Evolutionary conservation across 2,888 invertebrate genomes (phyloP).

Genomic region (Icerya purchasi): DNA sequence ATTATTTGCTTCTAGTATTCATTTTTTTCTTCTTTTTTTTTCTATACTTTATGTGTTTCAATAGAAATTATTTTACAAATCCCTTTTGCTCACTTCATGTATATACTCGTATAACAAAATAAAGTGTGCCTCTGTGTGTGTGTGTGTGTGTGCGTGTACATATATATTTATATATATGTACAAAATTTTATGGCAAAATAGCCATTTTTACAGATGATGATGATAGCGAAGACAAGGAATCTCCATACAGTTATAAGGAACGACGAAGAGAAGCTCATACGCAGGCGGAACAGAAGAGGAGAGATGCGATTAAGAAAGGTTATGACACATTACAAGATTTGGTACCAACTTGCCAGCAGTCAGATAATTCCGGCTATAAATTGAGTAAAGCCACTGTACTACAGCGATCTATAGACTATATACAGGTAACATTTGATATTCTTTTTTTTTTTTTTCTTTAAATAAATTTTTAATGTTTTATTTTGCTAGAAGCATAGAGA

Average conservation of each 20-base stretch:
- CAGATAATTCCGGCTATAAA: conserved; percentile 78
- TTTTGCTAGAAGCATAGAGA: neutral
- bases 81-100: no score
- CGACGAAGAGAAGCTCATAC: conserved; percentile 85
- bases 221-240: conserved; percentile 33
- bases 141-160: no score
- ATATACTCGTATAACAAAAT: no score
- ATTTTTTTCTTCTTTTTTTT: no score
- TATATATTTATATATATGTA: no score
- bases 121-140: no score
- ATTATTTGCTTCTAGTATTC: no score
- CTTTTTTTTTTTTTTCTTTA: neutral
- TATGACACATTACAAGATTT: conserved; percentile 82
- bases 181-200: no score
- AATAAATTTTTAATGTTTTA: neutral
- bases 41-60: no score
- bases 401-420: conserved; percentile 84
- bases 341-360: conserved; percentile 83
- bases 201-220: conserved; percentile 32
- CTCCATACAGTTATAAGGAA: conserved; percentile 71
- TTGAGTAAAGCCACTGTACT: conserved; percentile 87
- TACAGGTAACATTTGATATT: conserved; percentile 25
- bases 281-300: conserved; percentile 84
- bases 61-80: no score
- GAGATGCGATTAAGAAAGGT: conserved; percentile 93